Evolutionary conservation across 1,140 invertebrate species (phyloP), one percentile per base, ranked within the genome.

Genomic region (Episyrphus balteatus): DNA sequence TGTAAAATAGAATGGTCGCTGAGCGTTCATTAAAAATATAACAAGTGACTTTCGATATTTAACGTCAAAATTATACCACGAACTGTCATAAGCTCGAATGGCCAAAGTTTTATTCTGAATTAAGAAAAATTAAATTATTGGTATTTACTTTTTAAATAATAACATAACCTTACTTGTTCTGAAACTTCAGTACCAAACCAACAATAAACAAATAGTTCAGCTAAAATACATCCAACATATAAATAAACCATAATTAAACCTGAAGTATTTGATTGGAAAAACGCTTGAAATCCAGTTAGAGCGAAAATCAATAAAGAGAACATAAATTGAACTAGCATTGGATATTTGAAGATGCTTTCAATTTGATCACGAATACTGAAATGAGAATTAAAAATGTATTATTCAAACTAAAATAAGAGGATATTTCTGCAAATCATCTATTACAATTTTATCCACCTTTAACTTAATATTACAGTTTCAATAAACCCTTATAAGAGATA

Each of bases 111-210:
- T 62, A 19, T 58, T 63, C 60, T 63, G 43, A 6, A 39, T 5
- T 5, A 50, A 38, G 19, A 42, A 32, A 33, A 10, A 9, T n/a
- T n/a, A 12, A 51, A 40, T n/a, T 1, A 41, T 49, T 17, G n/a
- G 18, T 13, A 46, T 33, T 11, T 44, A 46, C 7, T 38, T 45
- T 19, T 39, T 8, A 19, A 42, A 18, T 36, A 43, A 39, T 38
- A 21, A 44, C 14, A 44, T 15, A 42, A n/a, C 33, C 17, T 10
- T 32, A 62, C 61, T 51, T 63, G 58, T 34, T 62, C 61, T 13
- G 48, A 54, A 6, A 63, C 61, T 36, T 62, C 58, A 34, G 60
- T 62, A 19, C 58, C 61, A 36, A 60, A 60, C 55, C 54, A 62
- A 38, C 61, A 64, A 18, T 63, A 64, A 6, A 59, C 15, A 14